A percentile compares a stretch with the other conserved stretches of the same genome.
These are phyloP conservation scores for Sebastes elongatus DNA, from an alignment of 2,797 vertebrate species.

Conservation along the genomic window DNA sequence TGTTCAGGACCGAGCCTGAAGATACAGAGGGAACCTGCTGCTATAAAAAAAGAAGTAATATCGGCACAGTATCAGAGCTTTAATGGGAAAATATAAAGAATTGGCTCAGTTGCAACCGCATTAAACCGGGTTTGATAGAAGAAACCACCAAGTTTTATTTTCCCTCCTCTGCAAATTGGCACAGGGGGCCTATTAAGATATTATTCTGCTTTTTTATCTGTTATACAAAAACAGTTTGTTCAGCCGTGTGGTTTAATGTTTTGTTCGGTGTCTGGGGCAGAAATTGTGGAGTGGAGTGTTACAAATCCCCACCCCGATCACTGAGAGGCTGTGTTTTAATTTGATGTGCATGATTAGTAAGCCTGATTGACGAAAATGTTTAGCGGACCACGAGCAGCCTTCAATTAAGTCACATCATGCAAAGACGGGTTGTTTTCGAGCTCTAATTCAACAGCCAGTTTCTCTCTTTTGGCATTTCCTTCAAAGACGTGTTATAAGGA, in stretches of 20 bases:
- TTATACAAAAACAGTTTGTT: slow-evolving; percentile 13
- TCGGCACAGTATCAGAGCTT: slow-evolving; percentile 18
- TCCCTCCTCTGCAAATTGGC: slow-evolving; percentile 1
- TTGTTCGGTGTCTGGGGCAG: slow-evolving; percentile 30
- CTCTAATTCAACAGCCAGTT: slow-evolving; percentile 1
- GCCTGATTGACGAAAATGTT: slow-evolving; percentile 64
- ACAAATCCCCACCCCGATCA: slow-evolving; percentile 45
- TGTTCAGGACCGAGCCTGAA: slow-evolving; percentile 23
- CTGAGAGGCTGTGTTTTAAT: slow-evolving; percentile 62
- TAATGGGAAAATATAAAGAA: slow-evolving; percentile 50
- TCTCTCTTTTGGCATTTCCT: slow-evolving; percentile 10
- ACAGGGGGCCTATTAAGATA: slow-evolving; percentile 31
- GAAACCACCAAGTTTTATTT: slow-evolving; percentile 32
- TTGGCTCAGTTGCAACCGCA: slow-evolving; percentile 32
- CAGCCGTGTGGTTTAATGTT: slow-evolving; percentile 34
- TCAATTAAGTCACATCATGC: slow-evolving; percentile 38
- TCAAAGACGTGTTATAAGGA: neutral
- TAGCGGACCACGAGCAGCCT: slow-evolving; percentile 28
- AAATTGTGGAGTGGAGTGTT: slow-evolving; percentile 44
- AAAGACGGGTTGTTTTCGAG: slow-evolving; percentile 22
- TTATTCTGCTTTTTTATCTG: slow-evolving; percentile 28
- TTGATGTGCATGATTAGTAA: slow-evolving; percentile 64
- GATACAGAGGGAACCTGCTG: slow-evolving; percentile 33
- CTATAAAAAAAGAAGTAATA: slow-evolving; percentile 50
- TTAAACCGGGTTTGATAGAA: slow-evolving; percentile 23